These are phyloP conservation scores for Ophioninae sp. DNA, from an alignment of 2,888 invertebrate species.

Conservation along the genomic window DNA sequence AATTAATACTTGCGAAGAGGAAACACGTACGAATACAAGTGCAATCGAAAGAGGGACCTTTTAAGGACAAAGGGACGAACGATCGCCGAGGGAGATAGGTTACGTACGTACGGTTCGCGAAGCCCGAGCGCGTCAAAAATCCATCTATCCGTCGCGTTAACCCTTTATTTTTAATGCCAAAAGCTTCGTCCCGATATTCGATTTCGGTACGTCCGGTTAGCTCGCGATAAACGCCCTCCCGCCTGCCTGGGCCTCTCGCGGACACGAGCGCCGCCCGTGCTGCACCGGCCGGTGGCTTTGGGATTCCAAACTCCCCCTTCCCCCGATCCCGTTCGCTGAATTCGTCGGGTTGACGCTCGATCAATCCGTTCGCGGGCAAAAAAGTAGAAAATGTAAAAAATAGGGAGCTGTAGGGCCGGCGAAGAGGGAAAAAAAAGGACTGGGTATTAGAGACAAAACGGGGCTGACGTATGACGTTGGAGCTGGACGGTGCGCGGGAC, in stretches of 20 bases:
- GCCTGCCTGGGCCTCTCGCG: neutral
- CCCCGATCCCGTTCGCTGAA: conserved; percentile 5
- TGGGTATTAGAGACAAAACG: conserved; percentile 15
- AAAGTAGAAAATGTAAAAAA: conserved; percentile 9
- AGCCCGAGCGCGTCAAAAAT: conserved; percentile 21
- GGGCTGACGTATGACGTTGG: conserved; percentile 17
- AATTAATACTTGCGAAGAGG: neutral
- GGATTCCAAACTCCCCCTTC: neutral
- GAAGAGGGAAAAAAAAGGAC: neutral
- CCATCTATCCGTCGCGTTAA: conserved; percentile 47
- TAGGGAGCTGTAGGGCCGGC: neutral
- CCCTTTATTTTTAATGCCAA: conserved; percentile 49
- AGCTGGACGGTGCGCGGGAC: neutral
- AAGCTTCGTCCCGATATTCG: conserved; percentile 48
- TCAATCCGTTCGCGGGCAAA: conserved; percentile 42
- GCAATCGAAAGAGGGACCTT: neutral
- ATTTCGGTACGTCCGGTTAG: conserved; percentile 47
- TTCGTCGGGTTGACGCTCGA: conserved; percentile 46
- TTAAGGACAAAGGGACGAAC: neutral
- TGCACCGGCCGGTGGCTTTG: conserved; percentile 39
- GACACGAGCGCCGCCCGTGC: conserved; percentile 9
- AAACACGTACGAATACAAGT: neutral
- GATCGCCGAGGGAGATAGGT: neutral
- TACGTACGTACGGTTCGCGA: conserved; percentile 4
- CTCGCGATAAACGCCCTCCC: conserved; percentile 32